These are phyloP conservation scores for Eristalis arbustorum DNA, from an alignment of 2,888 invertebrate species.

Conservation along the genomic window DNA sequence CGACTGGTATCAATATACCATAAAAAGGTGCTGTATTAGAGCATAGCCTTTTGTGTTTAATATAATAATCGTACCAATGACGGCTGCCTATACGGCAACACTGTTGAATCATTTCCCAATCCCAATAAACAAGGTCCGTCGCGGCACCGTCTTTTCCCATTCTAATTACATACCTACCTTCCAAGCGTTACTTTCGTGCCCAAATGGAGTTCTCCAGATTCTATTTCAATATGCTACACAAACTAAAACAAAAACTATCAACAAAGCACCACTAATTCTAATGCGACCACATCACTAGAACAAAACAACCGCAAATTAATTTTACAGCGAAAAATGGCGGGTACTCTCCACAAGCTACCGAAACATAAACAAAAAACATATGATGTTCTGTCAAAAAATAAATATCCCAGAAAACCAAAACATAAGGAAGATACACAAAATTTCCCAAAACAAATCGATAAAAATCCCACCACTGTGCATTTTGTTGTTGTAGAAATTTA, in stretches of 20 bases:
- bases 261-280: neutral
- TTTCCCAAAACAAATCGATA: conserved; percentile 56
- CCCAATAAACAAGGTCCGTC: too few relatives aligned
- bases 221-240: neutral
- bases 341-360: neutral
- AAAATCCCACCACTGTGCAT: conserved; percentile 36
- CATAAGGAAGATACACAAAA: neutral
- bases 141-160: too few relatives aligned
- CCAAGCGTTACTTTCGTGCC: neutral
- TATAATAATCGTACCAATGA: too few relatives aligned
- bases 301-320: neutral
- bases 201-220: neutral
- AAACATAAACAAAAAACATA: conserved; percentile 49
- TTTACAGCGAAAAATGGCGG: neutral
- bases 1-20: too few relatives aligned
- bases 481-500: conserved; percentile 45
- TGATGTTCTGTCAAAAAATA: conserved; percentile 21
- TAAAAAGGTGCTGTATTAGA: too few relatives aligned
- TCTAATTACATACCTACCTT: neutral
- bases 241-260: neutral
- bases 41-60: too few relatives aligned
- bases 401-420: conserved; percentile 3
- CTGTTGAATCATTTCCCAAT: too few relatives aligned
- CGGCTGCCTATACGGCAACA: too few relatives aligned
- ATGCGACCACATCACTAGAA: neutral